Evolutionary conservation across 2,888 invertebrate genomes (phyloP).

Genomic region (Exephanes ischioxanthus): DNA sequence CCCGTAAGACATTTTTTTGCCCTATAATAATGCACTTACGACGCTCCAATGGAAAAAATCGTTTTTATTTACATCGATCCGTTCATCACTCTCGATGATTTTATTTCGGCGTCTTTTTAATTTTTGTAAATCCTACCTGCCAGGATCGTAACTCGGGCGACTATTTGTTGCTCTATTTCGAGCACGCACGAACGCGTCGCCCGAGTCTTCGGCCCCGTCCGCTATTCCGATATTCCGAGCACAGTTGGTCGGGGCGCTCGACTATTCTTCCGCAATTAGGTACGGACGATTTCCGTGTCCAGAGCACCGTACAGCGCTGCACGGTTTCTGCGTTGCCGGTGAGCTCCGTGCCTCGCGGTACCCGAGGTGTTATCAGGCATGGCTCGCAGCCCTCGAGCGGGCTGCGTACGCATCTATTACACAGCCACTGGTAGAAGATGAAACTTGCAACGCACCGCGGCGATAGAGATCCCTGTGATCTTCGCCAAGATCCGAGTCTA

Average conservation of each 20-base stretch:
- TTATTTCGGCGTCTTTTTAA: background rate
- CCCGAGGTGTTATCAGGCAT: slow-evolving; percentile 68
- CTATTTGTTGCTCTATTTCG: background rate
- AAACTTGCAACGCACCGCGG: slow-evolving; percentile 41
- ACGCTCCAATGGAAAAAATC: no score
- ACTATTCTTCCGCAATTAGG: slow-evolving; percentile 67
- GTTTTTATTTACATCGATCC: no score
- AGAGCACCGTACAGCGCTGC: slow-evolving; percentile 32
- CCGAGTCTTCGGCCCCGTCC: background rate
- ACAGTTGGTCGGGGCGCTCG: slow-evolving; percentile 42
- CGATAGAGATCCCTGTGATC: slow-evolving; percentile 57
- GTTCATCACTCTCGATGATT: no score
- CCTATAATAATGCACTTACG: no score
- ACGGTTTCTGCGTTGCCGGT: slow-evolving; percentile 37
- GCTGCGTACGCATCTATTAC: slow-evolving; percentile 59
- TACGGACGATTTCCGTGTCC: slow-evolving; percentile 72
- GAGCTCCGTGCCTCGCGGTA: background rate
- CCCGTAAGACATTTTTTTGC: no score
- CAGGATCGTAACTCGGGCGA: background rate
- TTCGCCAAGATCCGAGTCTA: slow-evolving; percentile 56
- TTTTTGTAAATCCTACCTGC: background rate
- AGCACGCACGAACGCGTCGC: slow-evolving; percentile 17
- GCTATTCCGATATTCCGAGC: slow-evolving; percentile 13
- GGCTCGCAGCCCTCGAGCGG: slow-evolving; percentile 50
- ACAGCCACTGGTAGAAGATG: slow-evolving; percentile 12